Conservation (phyloP, 2,797 vertebrate genomes). For the Rhynchotus rufescens region DNA sequence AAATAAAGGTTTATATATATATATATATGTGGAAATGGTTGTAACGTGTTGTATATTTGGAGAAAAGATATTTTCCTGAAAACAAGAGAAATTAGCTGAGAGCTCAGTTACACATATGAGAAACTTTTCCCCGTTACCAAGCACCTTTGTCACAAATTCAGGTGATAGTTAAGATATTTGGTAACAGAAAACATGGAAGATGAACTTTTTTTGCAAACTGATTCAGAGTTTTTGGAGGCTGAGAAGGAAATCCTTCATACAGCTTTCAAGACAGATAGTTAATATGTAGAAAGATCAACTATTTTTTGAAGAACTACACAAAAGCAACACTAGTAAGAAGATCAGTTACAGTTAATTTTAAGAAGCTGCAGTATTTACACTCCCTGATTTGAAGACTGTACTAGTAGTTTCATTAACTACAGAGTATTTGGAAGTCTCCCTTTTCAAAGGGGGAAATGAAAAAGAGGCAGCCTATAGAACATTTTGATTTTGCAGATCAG, state of each 20-base stretch:
- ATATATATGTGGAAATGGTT: too few species aligned
- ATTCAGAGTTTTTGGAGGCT: not conserved
- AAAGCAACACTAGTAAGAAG: not conserved
- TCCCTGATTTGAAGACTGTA: not conserved
- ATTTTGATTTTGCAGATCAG: not conserved
- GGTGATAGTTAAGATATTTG: too few species aligned
- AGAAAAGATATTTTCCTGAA: too few species aligned
- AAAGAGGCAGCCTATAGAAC: not conserved
- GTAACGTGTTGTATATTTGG: not conserved
- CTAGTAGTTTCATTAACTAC: not conserved
- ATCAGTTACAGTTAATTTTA: not conserved
- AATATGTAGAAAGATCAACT: not conserved
- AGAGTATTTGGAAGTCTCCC: not conserved
- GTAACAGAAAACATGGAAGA: too few species aligned
- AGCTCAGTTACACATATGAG: too few species aligned
- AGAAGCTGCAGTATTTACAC: not conserved
- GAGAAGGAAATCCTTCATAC: not conserved
- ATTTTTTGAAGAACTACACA: not conserved
- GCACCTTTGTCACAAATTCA: too few species aligned
- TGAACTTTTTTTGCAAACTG: not conserved
- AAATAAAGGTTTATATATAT: too few species aligned
- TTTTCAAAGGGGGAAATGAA: not conserved
- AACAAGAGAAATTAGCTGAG: too few species aligned
- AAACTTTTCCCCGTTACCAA: too few species aligned
- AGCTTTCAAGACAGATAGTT: not conserved